Conservation (phyloP, 2,113 vertebrate species). For the Burhinus oedicnemus region DNA sequence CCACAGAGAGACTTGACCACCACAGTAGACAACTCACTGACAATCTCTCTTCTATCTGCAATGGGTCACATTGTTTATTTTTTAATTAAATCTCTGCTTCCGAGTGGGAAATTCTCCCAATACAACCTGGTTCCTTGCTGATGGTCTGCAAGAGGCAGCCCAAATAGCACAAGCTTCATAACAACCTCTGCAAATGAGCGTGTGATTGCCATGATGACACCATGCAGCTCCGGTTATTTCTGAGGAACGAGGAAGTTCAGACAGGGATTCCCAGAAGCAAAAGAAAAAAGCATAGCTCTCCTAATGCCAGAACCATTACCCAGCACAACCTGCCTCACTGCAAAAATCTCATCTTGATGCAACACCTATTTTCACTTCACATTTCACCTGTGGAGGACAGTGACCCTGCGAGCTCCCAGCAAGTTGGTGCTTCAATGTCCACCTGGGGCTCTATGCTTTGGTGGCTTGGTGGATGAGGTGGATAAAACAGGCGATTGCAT, state of each 20-base stretch:
- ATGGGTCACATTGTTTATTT: neutral
- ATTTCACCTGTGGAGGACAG: neutral
- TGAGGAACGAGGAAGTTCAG: neutral
- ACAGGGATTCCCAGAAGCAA: neutral
- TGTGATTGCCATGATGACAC: neutral
- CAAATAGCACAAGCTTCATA: neutral
- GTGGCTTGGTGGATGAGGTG: neutral
- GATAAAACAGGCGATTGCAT: neutral
- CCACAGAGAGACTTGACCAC: neutral
- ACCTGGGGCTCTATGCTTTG: rapidly evolving
- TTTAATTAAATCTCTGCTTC: neutral
- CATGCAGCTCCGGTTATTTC: neutral
- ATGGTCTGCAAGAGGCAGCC: rapidly evolving
- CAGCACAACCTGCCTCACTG: neutral
- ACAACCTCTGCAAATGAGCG: rapidly evolving
- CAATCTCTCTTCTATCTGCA: neutral
- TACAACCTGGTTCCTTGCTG: neutral
- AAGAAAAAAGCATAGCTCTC: rapidly evolving
- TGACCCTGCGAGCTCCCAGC: neutral
- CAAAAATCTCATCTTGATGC: rapidly evolving
- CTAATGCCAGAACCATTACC: rapidly evolving
- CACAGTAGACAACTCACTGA: neutral
- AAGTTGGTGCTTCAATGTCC: neutral
- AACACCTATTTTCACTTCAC: rapidly evolving
- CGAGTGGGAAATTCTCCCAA: neutral